Evolutionary conservation across 2,888 invertebrate genomes (phyloP), one percentile per base, ranked within the genome.

Genomic region (Platycnemis pennipes): DNA sequence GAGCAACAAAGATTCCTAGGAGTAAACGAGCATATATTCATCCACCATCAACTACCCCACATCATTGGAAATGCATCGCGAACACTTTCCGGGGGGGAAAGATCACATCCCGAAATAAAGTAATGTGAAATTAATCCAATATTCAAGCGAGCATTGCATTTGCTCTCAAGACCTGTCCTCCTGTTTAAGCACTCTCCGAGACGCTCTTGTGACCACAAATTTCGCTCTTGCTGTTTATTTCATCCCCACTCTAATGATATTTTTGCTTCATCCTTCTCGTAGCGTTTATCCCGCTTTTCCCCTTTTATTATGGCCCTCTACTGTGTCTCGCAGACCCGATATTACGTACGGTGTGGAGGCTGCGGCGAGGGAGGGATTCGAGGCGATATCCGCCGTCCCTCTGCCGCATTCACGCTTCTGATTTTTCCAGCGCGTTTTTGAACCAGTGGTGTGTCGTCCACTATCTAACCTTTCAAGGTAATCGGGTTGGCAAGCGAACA

Each of bases 401-500:
- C 77, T 0, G n/a, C 77, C 37, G 37, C 77, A 8, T 77, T 16
- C 37, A 77, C 11, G 37, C 77, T 77, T 77, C 37, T 37, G 77
- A 77, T 77, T 77, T 77, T 37, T 37, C 11, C 77, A 77, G 37
- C 31, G 77, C 11, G 37, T 13, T 77, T 31, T 77, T 31, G 77
- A 77, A 77, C n/a, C n/a, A n/a, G 37, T 26, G 77, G 77, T 77
- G 37, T 13, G 77, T 37, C 77, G 77, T 77, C 77, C 37, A 77
- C 77, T 77, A 77, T 77, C 77, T 77, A 77, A 77, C 77, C 77
- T 77, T 77, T 77, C 77, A 77, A 77, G 77, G 77, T 77, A 77
- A 77, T 77, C 77, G 37, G 77, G 77, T 77, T 31, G 77, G 77
- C 77, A 77, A 77, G 77, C 37, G 77, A 77, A 77, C 77, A 77